Evolutionary conservation across 2,113 vertebrate species (phyloP).

Genomic region (Oryzias curvinotus): DNA sequence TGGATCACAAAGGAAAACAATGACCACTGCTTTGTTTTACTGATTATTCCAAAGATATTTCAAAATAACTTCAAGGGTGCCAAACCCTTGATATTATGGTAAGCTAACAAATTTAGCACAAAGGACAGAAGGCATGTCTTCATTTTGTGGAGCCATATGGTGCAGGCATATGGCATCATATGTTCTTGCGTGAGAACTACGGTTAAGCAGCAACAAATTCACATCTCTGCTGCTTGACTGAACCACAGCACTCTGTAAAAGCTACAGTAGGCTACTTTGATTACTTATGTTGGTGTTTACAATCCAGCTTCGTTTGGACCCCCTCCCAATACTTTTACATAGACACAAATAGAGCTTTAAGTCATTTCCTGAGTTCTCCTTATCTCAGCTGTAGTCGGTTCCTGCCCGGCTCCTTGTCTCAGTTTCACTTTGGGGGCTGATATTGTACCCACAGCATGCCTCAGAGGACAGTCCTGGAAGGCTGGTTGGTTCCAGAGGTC

Average conservation of each 20-base stretch:
- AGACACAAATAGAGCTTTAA: slow-evolving; percentile 65
- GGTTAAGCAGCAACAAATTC: slow-evolving; percentile 40
- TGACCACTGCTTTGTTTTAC: no score
- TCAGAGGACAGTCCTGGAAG: slow-evolving; percentile 44
- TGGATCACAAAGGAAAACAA: no score
- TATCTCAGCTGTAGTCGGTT: slow-evolving; percentile 50
- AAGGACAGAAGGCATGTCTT: slow-evolving; percentile 6
- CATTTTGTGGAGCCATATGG: slow-evolving; percentile 44
- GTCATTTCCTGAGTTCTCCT: slow-evolving; percentile 67
- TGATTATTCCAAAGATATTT: no score
- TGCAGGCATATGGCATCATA: slow-evolving; percentile 41
- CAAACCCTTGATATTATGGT: neutral
- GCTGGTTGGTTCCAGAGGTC: slow-evolving; percentile 34
- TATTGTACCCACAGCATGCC: slow-evolving; percentile 28
- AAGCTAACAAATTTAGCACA: slow-evolving; percentile 21
- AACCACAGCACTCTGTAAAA: slow-evolving; percentile 1
- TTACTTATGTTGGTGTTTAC: slow-evolving; percentile 41
- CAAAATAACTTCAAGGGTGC: neutral
- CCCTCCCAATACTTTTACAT: slow-evolving; percentile 37
- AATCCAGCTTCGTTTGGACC: slow-evolving; percentile 23
- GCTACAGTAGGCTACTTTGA: slow-evolving; percentile 6
- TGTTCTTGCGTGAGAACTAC: slow-evolving; percentile 34
- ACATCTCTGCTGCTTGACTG: slow-evolving; percentile 20
- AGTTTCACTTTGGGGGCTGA: slow-evolving; percentile 31
- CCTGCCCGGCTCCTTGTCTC: slow-evolving; percentile 39